phyloP scores from a whole-genome alignment of 2,888 invertebrate species.

The Philaethria dido region DNA sequence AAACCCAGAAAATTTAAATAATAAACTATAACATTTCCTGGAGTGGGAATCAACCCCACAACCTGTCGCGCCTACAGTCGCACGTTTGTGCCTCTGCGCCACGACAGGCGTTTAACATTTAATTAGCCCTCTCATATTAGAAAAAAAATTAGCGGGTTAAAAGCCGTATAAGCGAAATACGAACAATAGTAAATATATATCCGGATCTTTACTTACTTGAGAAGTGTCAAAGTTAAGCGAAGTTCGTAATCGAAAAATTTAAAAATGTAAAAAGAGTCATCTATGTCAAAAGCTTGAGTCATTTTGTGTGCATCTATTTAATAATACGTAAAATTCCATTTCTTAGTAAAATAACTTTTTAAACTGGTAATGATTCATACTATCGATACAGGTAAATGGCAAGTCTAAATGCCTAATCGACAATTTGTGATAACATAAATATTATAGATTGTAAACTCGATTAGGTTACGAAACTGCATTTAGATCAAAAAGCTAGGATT shows the following conservation, averaged over 20 bases:
- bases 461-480: slow-evolving; percentile 7
- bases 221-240: too few species aligned
- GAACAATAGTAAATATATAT: too few species aligned
- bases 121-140: not conserved
- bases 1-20: too few species aligned
- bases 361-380: not conserved
- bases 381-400: slow-evolving; percentile 1
- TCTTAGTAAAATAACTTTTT: slow-evolving; percentile 1
- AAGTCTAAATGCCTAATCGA: not conserved
- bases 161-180: too few species aligned
- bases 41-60: too few species aligned
- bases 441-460: slow-evolving; percentile 11
- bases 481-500: not conserved
- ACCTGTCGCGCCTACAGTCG: too few species aligned
- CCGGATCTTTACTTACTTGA: too few species aligned
- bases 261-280: not conserved
- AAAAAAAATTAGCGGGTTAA: too few species aligned
- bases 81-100: too few species aligned
- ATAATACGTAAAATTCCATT: not conserved
- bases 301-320: slow-evolving; percentile 4
- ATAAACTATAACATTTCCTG: too few species aligned
- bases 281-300: not conserved
- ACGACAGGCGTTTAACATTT: too few species aligned
- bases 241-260: too few species aligned
- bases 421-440: slow-evolving; percentile 7